Conservation (phyloP, 2,888 invertebrate species). For the Calliopum simillimum region DNA sequence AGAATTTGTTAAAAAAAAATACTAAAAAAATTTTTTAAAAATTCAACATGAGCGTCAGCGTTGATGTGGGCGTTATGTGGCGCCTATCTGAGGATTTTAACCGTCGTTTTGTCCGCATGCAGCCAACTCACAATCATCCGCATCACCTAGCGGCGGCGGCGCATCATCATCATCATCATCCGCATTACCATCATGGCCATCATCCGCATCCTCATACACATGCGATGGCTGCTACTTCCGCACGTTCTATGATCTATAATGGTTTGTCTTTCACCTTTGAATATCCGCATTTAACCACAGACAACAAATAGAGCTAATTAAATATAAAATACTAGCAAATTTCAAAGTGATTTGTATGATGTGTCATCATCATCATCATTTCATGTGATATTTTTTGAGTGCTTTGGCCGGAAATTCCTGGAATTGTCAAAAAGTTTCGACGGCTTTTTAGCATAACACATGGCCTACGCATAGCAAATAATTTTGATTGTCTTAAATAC, state of each 20-base stretch:
- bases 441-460: background rate
- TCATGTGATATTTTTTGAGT: conserved; percentile 3
- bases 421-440: conserved; percentile 4
- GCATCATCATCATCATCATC: conserved; percentile 42
- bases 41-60: conserved; percentile 65
- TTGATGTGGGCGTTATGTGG: conserved; percentile 69
- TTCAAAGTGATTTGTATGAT: conserved; percentile 5
- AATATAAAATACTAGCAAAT: no score
- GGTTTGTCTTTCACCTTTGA: conserved; percentile 48
- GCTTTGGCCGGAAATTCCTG: conserved; percentile 28
- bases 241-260: conserved; percentile 62
- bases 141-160: conserved; percentile 46
- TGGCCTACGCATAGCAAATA: background rate
- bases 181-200: conserved; percentile 43
- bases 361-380: conserved; percentile 1
- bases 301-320: no score
- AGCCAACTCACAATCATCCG: conserved; percentile 56
- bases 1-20: conserved; percentile 30
- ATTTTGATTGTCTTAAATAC: background rate
- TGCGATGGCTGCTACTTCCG: conserved; percentile 38
- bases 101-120: conserved; percentile 66
- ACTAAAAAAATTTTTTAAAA: conserved; percentile 29
- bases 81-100: conserved; percentile 68
- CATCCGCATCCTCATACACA: conserved; percentile 47
- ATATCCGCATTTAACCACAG: no score